Conservation (phyloP, 2,888 invertebrate genomes). For the Aphodius granarius region DNA sequence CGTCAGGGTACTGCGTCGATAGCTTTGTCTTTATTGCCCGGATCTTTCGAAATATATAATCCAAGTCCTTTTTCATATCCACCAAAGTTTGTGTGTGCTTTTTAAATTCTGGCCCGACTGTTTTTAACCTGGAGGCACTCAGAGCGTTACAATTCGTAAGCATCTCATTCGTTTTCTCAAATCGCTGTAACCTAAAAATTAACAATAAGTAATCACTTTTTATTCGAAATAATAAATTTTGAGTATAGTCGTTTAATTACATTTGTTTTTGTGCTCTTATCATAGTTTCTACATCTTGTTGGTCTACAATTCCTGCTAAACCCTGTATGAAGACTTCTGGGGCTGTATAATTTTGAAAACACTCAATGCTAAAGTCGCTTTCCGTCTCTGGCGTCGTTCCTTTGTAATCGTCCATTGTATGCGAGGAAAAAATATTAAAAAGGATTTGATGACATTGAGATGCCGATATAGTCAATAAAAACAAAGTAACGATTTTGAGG, state of each 20-base stretch:
- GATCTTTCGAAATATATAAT: conserved; percentile 92
- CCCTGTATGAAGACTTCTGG: conserved; percentile 93
- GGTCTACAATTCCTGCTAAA: conserved; percentile 87
- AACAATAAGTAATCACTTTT: neutral
- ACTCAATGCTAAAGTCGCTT: conserved; percentile 78
- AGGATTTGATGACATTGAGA: neutral
- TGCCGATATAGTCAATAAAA: neutral
- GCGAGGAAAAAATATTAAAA: neutral
- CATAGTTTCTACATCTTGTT: conserved; percentile 86
- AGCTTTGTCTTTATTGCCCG: conserved; percentile 80
- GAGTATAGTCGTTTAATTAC: too few relatives aligned
- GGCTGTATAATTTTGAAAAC: conserved; percentile 87
- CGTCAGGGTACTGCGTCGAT: conserved; percentile 67
- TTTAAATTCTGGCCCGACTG: conserved; percentile 85
- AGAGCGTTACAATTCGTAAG: conserved; percentile 93
- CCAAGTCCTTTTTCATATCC: conserved; percentile 94
- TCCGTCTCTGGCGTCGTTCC: conserved; percentile 65
- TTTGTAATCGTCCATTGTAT: conserved; percentile 51
- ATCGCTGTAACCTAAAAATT: conserved; percentile 79
- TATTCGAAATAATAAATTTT: conserved; percentile 4
- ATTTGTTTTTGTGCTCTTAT: conserved; percentile 92
- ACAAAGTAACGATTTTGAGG: neutral
- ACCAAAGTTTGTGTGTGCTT: conserved; percentile 83
- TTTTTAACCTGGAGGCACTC: conserved; percentile 84
- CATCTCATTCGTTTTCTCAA: conserved; percentile 99